Percentiles rank a stretch among this genome's conserved stretches.
Evolutionary conservation across 2,797 vertebrate genomes (phyloP).

Genomic region (Poeciliopsis turneri): DNA sequence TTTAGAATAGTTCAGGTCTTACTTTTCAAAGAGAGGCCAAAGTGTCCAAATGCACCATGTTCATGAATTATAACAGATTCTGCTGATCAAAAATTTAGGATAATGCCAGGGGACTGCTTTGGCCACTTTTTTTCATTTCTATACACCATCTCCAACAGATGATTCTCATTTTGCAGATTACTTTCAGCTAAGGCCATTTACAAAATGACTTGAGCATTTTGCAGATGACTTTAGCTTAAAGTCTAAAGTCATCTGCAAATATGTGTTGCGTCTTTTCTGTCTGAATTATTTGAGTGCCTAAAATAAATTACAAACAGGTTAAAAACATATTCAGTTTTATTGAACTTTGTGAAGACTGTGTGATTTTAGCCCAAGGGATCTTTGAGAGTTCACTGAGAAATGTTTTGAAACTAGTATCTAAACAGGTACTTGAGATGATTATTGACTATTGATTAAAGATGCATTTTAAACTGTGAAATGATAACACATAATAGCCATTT

Average conservation of each 20-base stretch:
- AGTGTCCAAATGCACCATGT: background rate
- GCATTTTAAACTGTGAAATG: background rate
- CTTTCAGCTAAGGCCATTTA: background rate
- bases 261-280: background rate
- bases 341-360: background rate
- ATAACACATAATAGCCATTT: background rate
- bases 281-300: background rate
- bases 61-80: background rate
- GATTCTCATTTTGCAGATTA: background rate
- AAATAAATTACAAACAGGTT: background rate
- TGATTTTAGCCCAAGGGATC: background rate
- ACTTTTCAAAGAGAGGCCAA: background rate
- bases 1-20: background rate
- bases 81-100: background rate
- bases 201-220: no score
- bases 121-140: background rate
- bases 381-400: background rate
- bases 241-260: no score
- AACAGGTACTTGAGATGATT: background rate
- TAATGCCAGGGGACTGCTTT: background rate
- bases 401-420: background rate
- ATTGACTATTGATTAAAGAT: background rate
- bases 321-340: background rate
- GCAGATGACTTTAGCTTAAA: background rate
- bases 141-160: background rate